Conservation (phyloP, 2,797 vertebrate species). For the Uromys caudimaculatus region DNA sequence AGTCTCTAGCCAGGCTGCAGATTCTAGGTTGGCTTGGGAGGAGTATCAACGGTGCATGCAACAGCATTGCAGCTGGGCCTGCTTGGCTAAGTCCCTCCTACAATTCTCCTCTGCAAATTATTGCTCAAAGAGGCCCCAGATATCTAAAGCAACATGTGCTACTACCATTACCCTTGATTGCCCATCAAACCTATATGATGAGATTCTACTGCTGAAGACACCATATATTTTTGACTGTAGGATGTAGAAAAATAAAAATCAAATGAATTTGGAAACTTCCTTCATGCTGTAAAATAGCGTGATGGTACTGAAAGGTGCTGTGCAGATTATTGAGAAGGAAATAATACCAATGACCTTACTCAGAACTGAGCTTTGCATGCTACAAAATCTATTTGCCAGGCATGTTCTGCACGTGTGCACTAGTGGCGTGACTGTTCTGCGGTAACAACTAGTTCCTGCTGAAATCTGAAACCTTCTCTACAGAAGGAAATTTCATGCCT, state of each 20-base stretch:
- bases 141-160: not conserved
- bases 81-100: not conserved
- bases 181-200: not conserved
- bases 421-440: not conserved
- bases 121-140: not conserved
- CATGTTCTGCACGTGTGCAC: not conserved
- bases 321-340: too few relatives aligned
- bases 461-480: not conserved
- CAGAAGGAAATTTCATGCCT: not conserved
- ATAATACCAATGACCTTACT: too few relatives aligned
- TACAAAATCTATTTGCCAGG: too few relatives aligned
- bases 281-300: not conserved
- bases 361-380: not conserved
- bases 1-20: not conserved
- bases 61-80: not conserved
- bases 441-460: too few relatives aligned
- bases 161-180: not conserved
- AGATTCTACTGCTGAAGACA: too few relatives aligned
- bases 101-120: not conserved
- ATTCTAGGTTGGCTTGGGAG: not conserved
- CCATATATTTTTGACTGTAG: not conserved
- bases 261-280: not conserved
- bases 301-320: not conserved
- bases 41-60: not conserved
- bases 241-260: not conserved